Evolutionary conservation across 92 coral and sea anemone genomes (phyloP).

Genomic region (Blastomussa wellsi): DNA sequence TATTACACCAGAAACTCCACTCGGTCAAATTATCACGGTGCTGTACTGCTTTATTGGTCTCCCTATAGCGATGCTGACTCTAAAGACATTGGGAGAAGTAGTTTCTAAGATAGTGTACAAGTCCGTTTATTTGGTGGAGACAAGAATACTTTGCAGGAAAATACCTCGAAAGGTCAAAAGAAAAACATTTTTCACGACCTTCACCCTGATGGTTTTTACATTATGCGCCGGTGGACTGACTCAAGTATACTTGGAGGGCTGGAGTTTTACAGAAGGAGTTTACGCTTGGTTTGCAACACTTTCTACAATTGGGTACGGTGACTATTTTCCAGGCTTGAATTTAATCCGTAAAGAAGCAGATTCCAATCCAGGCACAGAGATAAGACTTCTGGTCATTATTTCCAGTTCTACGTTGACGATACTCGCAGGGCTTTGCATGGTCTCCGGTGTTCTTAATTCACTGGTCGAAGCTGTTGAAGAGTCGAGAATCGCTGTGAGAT

Average conservation of each 20-base stretch:
- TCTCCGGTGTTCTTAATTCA: constrained; percentile 20
- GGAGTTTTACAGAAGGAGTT: constrained; percentile 24
- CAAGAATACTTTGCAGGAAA: neutral
- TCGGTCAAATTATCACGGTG: constrained; percentile 44
- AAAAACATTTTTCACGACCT: constrained; percentile 2
- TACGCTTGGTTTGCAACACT: constrained; percentile 35
- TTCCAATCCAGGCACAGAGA: neutral
- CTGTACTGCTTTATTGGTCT: constrained; percentile 51
- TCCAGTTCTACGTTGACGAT: neutral
- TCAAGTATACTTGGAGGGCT: neutral
- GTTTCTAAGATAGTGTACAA: constrained; percentile 7
- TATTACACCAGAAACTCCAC: constrained; percentile 50
- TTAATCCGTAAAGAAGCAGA: neutral
- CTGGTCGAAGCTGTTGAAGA: constrained; percentile 25
- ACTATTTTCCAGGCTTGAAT: constrained; percentile 16
- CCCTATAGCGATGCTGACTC: constrained; percentile 40
- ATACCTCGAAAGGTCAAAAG: constrained; percentile 19
- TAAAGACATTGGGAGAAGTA: constrained; percentile 49
- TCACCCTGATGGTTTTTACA: constrained; percentile 5
- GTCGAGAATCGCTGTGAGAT: neutral
- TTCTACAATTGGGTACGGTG: constrained; percentile 42
- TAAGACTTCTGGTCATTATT: neutral
- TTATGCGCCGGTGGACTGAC: constrained; percentile 15
- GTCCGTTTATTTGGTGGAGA: neutral
- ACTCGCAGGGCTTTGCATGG: constrained; percentile 28